A percentile compares a stretch with the other conserved stretches of the same genome.
Evolutionary conservation across 2,113 vertebrate species (phyloP).

Genomic region (Oncorhynchus nerka): DNA sequence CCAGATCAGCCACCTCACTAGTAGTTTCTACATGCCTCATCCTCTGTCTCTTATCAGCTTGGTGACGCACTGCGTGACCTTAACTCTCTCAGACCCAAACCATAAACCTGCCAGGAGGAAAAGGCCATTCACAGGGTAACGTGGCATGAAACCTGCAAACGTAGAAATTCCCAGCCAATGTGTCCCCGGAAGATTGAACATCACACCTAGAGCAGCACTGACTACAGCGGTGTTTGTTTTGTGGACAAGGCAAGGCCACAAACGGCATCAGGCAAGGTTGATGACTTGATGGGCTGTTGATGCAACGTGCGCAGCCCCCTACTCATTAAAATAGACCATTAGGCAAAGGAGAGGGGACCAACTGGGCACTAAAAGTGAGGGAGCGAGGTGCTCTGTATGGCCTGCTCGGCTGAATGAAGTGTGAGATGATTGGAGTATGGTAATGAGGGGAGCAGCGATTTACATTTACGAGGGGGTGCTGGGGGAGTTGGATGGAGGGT

Average conservation of each 20-base stretch:
- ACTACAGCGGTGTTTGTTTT: constrained; percentile 5
- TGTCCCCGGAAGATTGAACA: not conserved
- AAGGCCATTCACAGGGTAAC: not conserved
- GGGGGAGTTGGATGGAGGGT: not conserved
- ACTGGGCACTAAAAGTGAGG: not conserved
- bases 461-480: constrained; percentile 28
- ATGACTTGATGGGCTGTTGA: constrained; percentile 20
- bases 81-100: not conserved
- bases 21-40: not conserved
- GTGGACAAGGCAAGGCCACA: constrained; percentile 3
- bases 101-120: not conserved
- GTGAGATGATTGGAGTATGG: constrained; percentile 15
- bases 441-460: constrained; percentile 25
- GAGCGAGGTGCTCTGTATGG: not conserved
- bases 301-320: not conserved
- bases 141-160: constrained; percentile 1
- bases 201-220: too few relatives aligned
- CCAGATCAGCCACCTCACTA: not conserved
- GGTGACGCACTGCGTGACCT: not conserved
- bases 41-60: not conserved
- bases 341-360: constrained; percentile 16
- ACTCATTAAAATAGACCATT: constrained; percentile 26
- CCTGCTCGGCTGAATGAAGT: constrained; percentile 1
- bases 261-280: constrained; percentile 9
- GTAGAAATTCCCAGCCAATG: not conserved